Evolutionary conservation across 2,888 invertebrate species (phyloP), one percentile per base, ranked within the genome.

Genomic region (Macrostomum cliftonense): DNA sequence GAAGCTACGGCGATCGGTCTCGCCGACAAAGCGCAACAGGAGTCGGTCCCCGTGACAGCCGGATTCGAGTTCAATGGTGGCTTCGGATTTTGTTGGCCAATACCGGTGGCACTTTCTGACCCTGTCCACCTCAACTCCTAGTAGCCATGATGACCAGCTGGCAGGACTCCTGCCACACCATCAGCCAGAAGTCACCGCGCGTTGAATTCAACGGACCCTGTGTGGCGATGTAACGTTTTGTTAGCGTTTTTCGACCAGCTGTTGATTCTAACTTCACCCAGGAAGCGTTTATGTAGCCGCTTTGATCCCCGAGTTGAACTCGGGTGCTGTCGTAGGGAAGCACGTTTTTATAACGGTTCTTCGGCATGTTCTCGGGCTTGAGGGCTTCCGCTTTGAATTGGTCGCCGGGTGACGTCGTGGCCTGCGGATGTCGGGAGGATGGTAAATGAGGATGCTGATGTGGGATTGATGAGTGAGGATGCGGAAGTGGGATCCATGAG

Each of bases 131-230:
- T 95, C 95, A 59, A 86, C 82, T 73, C 93, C 91, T 95, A 58
- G 95, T 95, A 55, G 91, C 91, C 95, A 97, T 97, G 56, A 97
- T 93, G 63, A 99, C 93, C 53, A 97, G 87, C 54, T 87, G 79
- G 51, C 85, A 83, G 68, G 93, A 87, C 68, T 97, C 93, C 73
- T 97, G 95, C 85, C 93, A 95, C 44, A 93, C 83, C 95, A 97
- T 97, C 57, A 83, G 80, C 93, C 95, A 97, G 72, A 97, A 93
- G 68, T 95, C 93, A 53, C 78, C 78, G 46, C 87, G 78, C 0
- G 97, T 97, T 55, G 81, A 80, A 36, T 82, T 80, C 55, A 97
- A 76, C 68, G 93, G 93, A 47, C 97, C 80, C 73, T 93, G 91
- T 4, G 89, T 9, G 4, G 28, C 28, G 28, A 28, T 28, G 28